Evolutionary conservation across 2,797 vertebrate species (phyloP).

Genomic region (Pseudochirops corinnae): DNA sequence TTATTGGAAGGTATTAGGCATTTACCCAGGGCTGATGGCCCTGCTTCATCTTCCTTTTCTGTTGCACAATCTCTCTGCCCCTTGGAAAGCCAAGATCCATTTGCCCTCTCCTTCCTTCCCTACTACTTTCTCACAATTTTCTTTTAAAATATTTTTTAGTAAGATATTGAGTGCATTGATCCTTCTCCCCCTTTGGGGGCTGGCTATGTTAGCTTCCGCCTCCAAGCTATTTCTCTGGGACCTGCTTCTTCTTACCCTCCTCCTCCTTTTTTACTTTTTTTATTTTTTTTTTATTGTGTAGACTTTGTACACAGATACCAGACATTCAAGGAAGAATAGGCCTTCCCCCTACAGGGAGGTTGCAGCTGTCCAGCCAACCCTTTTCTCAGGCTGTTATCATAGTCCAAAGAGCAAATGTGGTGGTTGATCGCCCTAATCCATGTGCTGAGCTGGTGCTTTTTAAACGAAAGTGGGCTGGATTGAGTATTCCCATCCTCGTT

Average conservation of each 20-base stretch:
- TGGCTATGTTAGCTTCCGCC: background rate
- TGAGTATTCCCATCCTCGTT: background rate
- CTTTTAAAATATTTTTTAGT: background rate
- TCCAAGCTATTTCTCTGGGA: background rate
- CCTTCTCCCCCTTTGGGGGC: background rate
- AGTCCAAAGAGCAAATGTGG: background rate
- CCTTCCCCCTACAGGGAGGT: background rate
- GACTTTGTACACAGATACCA: background rate
- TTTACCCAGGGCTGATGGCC: background rate
- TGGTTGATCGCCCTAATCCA: constrained; percentile 11
- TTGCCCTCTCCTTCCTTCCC: background rate
- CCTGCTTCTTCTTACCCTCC: background rate
- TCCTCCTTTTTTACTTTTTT: background rate
- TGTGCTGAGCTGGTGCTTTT: background rate
- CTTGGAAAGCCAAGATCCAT: background rate
- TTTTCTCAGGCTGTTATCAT: constrained; percentile 10
- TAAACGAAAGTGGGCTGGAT: background rate
- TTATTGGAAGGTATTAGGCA: background rate
- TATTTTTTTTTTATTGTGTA: background rate
- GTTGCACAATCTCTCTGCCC: background rate
- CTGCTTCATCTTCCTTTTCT: background rate
- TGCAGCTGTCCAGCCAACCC: background rate
- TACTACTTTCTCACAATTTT: background rate
- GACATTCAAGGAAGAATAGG: background rate
- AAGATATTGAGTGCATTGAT: background rate